Conservation (phyloP, 2,888 invertebrate genomes). For the Machimus atricapillus region DNA sequence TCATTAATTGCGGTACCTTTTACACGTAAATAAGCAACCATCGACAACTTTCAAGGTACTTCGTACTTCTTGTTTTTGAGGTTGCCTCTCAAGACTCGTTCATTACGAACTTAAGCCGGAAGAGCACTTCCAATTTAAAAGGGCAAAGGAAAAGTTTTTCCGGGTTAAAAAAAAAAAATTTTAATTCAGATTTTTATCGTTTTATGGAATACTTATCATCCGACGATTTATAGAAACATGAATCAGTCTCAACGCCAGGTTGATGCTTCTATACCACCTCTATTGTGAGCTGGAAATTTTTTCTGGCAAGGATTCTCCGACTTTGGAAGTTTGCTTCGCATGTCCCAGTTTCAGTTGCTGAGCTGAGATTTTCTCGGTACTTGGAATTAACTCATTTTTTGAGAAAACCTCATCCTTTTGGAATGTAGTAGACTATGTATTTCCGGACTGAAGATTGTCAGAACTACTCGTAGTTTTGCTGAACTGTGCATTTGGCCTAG, state of each 20-base stretch:
- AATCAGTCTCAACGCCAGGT: not conserved
- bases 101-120: constrained; percentile 6
- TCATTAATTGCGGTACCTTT: constrained; percentile 29
- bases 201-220: not conserved
- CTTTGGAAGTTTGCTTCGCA: not conserved
- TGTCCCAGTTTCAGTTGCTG: not conserved
- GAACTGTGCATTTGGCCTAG: not conserved
- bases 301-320: not conserved
- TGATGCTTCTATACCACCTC: not conserved
- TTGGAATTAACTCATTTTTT: not conserved
- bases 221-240: not conserved
- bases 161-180: not conserved
- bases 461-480: not conserved
- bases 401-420: not conserved
- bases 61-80: constrained; percentile 27
- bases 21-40: constrained; percentile 4
- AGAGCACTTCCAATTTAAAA: not conserved
- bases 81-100: constrained; percentile 13
- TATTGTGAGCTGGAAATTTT: not conserved
- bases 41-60: not conserved
- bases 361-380: not conserved
- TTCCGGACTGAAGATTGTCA: not conserved
- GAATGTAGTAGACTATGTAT: not conserved
- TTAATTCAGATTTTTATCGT: not conserved
- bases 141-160: not conserved